Evolutionary conservation across 2,888 invertebrate genomes (phyloP), one percentile per base, ranked within the genome.

Genomic region (Brenthis hecate): DNA sequence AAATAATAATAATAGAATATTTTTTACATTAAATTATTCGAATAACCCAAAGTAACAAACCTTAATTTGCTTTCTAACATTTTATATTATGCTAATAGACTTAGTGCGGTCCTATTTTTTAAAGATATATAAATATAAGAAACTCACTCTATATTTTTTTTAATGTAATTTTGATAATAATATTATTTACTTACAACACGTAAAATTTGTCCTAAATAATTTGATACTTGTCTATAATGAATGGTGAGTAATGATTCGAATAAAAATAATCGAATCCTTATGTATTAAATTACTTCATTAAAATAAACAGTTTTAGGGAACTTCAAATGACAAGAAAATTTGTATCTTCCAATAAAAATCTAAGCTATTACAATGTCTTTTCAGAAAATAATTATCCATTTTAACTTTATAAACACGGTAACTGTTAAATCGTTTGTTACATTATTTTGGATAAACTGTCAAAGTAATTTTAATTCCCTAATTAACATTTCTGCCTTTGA

Each of bases 201-300:
- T 23, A 47, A 43, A 19, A 51, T 16, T 51, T 14, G 43, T 16
- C 4, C 14, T 43, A 11, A 43, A 62, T 19, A 43, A 62, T 43
- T 62, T 36, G 8, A 62, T 36, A 62, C 14, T 43, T 43, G 19
- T 43, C 4, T 62, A 62, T 19, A 62, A 62, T 62, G 16, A 51
- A 62, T 43, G 53, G 13, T 1, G 62, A 32, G 36, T 62, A 62
- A 62, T 53, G 53, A 54, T 13, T 36, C 19, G 13, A 53, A 53
- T 16, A 62, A 53, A 16, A 8, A 19, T 51, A 60, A 53, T 53
- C 36, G 62, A 62, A 36, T 36, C 16, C 36, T 36, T 54, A 19
- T 54, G 43, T 53, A 62, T 53, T 36, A 16, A 51, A 62, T 62
- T 53, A 53, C 53, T 51, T 53, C 53, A 53, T 62, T 62, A 62